Evolutionary conservation across 2,797 vertebrate genomes (phyloP).

Genomic region (Pseudochaenichthys georgianus): DNA sequence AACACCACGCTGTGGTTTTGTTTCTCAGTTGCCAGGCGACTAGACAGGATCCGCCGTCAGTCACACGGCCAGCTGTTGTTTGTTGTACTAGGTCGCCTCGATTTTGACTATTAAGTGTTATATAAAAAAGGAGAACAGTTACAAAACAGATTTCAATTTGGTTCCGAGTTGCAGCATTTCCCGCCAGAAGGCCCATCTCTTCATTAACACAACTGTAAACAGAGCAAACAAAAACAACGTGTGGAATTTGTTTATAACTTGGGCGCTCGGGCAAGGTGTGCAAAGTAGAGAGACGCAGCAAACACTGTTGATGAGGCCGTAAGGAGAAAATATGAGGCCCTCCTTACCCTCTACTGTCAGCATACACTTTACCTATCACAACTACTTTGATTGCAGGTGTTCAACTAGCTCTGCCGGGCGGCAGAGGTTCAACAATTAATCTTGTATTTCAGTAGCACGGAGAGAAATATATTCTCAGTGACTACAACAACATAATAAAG

Average conservation of each 20-base stretch:
- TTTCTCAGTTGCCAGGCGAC: constrained; percentile 65
- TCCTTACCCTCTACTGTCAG: constrained; percentile 7
- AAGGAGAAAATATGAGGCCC: constrained; percentile 15
- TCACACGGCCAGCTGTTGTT: constrained; percentile 64
- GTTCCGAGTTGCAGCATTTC: constrained; percentile 20
- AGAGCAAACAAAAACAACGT: constrained; percentile 27
- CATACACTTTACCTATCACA: constrained; percentile 17
- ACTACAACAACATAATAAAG: constrained; percentile 5
- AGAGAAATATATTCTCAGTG: background rate
- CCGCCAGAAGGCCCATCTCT: constrained; percentile 18
- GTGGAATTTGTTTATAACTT: constrained; percentile 41
- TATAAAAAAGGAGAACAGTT: constrained; percentile 44
- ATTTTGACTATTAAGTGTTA: constrained; percentile 36
- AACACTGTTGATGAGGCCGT: constrained; percentile 42
- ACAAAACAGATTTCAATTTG: constrained; percentile 12
- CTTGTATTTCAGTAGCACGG: constrained; percentile 3
- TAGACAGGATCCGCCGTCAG: constrained; percentile 47
- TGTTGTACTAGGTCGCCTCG: constrained; percentile 40
- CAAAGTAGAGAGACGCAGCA: constrained; percentile 47
- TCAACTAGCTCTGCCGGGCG: background rate
- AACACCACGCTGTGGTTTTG: constrained; percentile 37
- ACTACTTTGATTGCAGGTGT: constrained; percentile 25
- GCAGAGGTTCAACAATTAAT: constrained; percentile 3
- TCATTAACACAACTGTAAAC: constrained; percentile 32
- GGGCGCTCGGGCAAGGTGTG: constrained; percentile 40